Evolutionary conservation across 2,113 vertebrate species (phyloP).

Genomic region (Anseranas semipalmata): DNA sequence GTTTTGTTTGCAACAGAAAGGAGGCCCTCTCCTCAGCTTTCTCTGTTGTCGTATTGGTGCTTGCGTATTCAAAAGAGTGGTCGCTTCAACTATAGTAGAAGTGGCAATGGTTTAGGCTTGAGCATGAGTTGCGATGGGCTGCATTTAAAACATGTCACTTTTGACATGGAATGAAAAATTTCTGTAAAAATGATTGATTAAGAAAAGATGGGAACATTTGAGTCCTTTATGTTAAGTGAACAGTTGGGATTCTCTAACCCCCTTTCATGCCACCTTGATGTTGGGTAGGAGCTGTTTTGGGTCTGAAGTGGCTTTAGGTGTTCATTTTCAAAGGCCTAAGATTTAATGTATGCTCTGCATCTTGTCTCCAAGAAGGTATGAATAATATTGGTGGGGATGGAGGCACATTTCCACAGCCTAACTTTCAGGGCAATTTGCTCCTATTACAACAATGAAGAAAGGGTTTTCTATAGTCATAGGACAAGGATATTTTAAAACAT

Average conservation of each 20-base stretch:
- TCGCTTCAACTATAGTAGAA: conserved; percentile 17
- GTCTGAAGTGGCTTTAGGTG: neutral
- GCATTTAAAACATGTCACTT: neutral
- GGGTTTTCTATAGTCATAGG: too few relatives aligned
- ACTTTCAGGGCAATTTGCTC: neutral
- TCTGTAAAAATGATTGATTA: neutral
- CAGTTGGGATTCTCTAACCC: neutral
- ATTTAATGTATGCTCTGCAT: neutral
- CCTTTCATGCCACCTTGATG: neutral
- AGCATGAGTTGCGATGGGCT: neutral
- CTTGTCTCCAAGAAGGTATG: neutral
- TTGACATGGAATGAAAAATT: neutral
- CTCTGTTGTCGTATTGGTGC: neutral
- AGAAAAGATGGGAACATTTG: neutral
- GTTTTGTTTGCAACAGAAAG: neutral
- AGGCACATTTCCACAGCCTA: neutral
- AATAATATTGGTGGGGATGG: neutral
- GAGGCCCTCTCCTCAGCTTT: neutral
- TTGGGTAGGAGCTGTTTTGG: neutral
- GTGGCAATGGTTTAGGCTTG: neutral
- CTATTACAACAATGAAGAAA: neutral
- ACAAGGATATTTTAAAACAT: neutral
- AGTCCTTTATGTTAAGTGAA: neutral
- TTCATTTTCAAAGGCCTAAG: neutral
- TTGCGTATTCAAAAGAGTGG: neutral